Conservation (phyloP, 2,888 invertebrate genomes). For the Norana najaformis region DNA sequence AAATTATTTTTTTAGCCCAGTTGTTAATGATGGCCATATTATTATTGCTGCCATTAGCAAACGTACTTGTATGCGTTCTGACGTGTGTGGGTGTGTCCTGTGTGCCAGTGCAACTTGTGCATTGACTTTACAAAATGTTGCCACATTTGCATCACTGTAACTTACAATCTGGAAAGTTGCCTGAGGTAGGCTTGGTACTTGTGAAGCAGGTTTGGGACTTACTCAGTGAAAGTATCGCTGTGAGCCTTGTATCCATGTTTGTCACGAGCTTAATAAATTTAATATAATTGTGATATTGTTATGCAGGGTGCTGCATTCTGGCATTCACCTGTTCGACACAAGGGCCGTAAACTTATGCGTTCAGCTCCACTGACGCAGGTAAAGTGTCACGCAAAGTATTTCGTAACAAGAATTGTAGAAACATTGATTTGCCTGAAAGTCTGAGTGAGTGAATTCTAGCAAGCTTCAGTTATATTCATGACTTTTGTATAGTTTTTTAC, state of each 20-base stretch:
- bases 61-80: too few species aligned
- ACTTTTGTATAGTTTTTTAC: background rate
- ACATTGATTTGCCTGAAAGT: background rate
- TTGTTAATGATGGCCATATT: too few species aligned
- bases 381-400: constrained; percentile 30
- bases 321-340: constrained; percentile 67
- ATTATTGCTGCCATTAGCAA: too few species aligned
- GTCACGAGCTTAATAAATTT: background rate
- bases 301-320: constrained; percentile 65
- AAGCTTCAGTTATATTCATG: background rate
- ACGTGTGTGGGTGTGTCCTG: too few species aligned
- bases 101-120: too few species aligned
- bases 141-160: too few species aligned
- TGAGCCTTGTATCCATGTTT: background rate
- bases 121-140: too few species aligned
- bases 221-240: background rate
- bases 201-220: background rate
- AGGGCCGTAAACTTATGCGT: constrained; percentile 51
- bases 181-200: background rate
- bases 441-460: background rate
- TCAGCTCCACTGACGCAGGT: constrained; percentile 56
- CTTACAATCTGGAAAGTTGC: too few species aligned
- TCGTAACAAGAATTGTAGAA: constrained; percentile 17
- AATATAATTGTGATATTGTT: background rate
- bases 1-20: too few species aligned